These are phyloP conservation scores for Trissolcus brochymenae DNA, from an alignment of 2,888 invertebrate genomes.

Conservation along the genomic window DNA sequence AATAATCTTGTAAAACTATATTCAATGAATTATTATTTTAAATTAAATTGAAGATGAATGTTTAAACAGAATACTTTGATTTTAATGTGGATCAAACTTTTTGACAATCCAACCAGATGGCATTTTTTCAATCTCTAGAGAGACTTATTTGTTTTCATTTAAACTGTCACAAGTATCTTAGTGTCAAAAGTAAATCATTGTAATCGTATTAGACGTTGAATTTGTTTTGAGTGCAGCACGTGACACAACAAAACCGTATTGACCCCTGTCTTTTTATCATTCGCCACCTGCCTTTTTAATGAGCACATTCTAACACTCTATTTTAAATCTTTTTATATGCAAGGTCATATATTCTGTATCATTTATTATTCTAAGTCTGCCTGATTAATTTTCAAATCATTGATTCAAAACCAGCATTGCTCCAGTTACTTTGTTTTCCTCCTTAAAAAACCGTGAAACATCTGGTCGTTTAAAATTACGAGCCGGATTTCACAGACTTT, in stretches of 20 bases:
- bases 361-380: constrained; percentile 13
- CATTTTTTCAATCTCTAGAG: too few relatives aligned
- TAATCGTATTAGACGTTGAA: constrained; percentile 70
- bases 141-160: constrained; percentile 35
- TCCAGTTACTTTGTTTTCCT: neutral
- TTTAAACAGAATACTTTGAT: neutral
- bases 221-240: constrained; percentile 75
- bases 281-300: constrained; percentile 63
- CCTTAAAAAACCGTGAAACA: neutral
- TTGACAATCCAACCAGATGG: too few relatives aligned
- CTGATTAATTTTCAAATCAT: constrained; percentile 10
- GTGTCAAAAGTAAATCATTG: constrained; percentile 58
- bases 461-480: neutral
- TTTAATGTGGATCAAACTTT: too few relatives aligned
- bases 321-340: constrained; percentile 35
- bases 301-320: constrained; percentile 47
- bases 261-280: constrained; percentile 66
- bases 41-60: too few relatives aligned
- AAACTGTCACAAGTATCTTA: constrained; percentile 38
- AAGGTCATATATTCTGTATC: constrained; percentile 17
- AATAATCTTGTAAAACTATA: too few relatives aligned
- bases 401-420: neutral
- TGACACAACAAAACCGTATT: constrained; percentile 74
- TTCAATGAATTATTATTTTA: too few relatives aligned
- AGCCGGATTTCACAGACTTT: neutral